Evolutionary conservation across 2,888 invertebrate species (phyloP), one percentile per base, ranked within the genome.

Genomic region (Nowickia ferox): DNA sequence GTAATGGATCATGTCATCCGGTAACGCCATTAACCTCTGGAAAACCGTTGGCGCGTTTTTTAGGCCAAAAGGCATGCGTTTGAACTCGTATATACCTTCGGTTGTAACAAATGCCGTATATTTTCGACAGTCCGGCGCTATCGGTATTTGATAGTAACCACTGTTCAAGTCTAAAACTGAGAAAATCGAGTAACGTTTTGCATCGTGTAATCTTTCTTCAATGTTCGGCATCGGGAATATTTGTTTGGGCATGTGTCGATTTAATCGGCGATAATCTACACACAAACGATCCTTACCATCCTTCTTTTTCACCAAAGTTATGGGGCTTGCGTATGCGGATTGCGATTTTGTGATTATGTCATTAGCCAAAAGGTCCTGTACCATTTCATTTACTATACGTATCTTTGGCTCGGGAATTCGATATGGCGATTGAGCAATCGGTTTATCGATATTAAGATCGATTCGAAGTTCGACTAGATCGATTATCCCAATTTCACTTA

Each of bases 351-450:
- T 3, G 0, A 72, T 72, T 22, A 48, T 61, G 61, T 72, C 46
- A 8, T 59, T n/a, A 17, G 9, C 4, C 30, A 74, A 9, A 1
- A 61, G 48, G 1, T 63, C 74, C 9, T 59, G 38, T 4, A 71
- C 44, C 9, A 72, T 72, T 59, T 57, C 30, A 15, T 63, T 63
- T 1, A 63, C 53, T 3, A 79, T 1, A 10, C 13, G 11, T 44
- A 76, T 77, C 53, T 85, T 87, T 9, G 83, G 65, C 63, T 68
- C 78, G 1, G 87, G 83, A 5, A 86, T 46, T 22, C 84, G 55
- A 48, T 87, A 86, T 9, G 85, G 81, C n/a, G 42, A 0, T 68
- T 84, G 77, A 5, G 77, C 17, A 15, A 84, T 61, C 2, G 79
- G 68, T 44, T 77, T 61, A 38, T 76, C 48, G 0, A 65, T 68